Percentiles rank a stretch among this genome's conserved stretches.
phyloP scores from a whole-genome alignment of 1,140 invertebrate species.

The Subanguina moxae region DNA sequence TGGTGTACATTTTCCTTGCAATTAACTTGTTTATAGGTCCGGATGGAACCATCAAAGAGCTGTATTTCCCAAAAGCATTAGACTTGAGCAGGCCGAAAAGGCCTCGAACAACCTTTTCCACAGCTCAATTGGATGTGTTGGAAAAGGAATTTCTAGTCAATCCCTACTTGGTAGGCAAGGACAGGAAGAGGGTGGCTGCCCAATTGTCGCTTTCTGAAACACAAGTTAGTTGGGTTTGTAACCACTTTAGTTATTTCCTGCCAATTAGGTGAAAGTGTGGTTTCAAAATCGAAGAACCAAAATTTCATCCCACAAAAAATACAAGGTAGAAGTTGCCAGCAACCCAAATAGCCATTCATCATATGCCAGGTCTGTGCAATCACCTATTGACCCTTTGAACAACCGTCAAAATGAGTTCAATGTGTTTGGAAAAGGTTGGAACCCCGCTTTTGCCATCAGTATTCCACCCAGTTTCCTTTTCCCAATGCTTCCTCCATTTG shows the following conservation, averaged over 20 bases:
- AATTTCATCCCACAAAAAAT: constrained; percentile 12
- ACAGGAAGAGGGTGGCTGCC: constrained; percentile 61
- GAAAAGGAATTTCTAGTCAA: constrained; percentile 63
- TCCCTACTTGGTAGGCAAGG: constrained; percentile 64
- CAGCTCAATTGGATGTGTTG: constrained; percentile 62
- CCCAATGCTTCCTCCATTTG: too few species aligned
- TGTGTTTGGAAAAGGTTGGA: too few species aligned
- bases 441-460: too few species aligned
- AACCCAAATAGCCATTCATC: too few species aligned
- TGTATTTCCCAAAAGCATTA: constrained; percentile 64
- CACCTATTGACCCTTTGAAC: too few species aligned
- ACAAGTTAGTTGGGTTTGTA: constrained; percentile 61
- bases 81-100: constrained; percentile 65
- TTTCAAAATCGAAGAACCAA: constrained; percentile 66
- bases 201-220: constrained; percentile 63
- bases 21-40: constrained; percentile 61
- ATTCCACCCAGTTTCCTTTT: too few species aligned
- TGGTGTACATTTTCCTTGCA: too few species aligned
- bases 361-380: too few species aligned
- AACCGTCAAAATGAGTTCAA: too few species aligned
- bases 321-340: too few species aligned
- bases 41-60: constrained; percentile 62
- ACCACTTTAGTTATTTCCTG: neutral
- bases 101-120: constrained; percentile 63
- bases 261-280: constrained; percentile 64